Evolutionary conservation across 2,113 vertebrate species (phyloP).

Genomic region (Heterocephalus glaber): DNA sequence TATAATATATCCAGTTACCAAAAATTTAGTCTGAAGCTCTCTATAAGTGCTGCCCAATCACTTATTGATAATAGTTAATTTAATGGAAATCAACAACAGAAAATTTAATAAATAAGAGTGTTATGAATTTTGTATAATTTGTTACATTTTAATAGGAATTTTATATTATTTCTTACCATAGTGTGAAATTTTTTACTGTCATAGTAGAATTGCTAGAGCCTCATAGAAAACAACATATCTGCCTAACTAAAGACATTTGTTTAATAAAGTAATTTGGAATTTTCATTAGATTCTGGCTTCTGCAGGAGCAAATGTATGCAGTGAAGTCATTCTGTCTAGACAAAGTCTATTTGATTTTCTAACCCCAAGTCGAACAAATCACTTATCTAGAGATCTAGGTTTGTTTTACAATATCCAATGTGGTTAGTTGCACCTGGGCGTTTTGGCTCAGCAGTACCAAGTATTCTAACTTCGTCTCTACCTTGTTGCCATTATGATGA

Average conservation of each 20-base stretch:
- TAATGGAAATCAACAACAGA: neutral
- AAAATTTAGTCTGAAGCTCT: neutral
- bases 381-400: conserved; percentile 77
- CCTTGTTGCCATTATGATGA: neutral
- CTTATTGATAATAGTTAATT: neutral
- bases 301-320: conserved; percentile 63
- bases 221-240: conserved; percentile 66
- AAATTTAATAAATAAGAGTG: neutral
- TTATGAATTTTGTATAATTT: conserved; percentile 2
- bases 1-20: neutral
- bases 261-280: conserved; percentile 71
- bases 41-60: neutral
- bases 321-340: conserved; percentile 71
- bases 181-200: neutral
- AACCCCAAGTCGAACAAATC: conserved; percentile 66
- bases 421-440: conserved; percentile 65
- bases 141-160: neutral
- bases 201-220: neutral
- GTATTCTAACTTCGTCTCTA: conserved; percentile 50
- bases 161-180: neutral
- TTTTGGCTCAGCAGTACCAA: conserved; percentile 48
- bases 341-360: conserved; percentile 60
- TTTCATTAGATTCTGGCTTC: conserved; percentile 69
- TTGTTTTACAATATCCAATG: conserved; percentile 63
- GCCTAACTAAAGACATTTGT: conserved; percentile 72